Evolutionary conservation across 1,140 invertebrate genomes (phyloP), one percentile per base, ranked within the genome.

Genomic region (Melitaea cinxia): DNA sequence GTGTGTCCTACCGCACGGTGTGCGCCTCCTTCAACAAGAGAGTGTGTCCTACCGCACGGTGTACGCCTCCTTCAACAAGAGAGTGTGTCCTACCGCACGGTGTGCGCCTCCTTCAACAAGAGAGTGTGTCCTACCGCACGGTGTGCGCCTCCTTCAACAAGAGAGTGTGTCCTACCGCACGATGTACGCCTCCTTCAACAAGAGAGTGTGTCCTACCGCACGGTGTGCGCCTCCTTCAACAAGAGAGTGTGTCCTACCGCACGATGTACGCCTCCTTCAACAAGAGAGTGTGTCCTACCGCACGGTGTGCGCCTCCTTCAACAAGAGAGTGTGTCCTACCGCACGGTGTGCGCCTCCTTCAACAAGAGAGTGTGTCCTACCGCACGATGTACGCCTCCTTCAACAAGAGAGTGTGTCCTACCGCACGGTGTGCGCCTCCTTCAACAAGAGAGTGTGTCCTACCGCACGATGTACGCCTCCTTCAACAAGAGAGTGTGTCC

Each of bases 401-500:
- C n/a, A 54, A 60, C 10, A 6, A n/a, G 6, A 21, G 7, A n/a
- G 15, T n/a, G 15, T 9, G 10, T 69, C 72, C 72, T 56, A 89
- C 85, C 87, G 69, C 14, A 90, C 82, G 19, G 85, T 77, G 26
- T 89, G 87, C 42, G 84, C 80, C n/a, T n/a, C n/a, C n/a, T n/a
- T n/a, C n/a, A 54, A 60, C 10, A 6, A n/a, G 6, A 21, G 7
- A n/a, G 15, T n/a, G 15, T 9, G 10, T 69, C 72, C 72, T 56
- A 89, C 85, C 87, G 69, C 14, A 90, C 82, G 19, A 84, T 77
- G 26, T 89, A 85, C 42, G 84, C 80, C n/a, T n/a, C n/a, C n/a
- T n/a, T n/a, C n/a, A 54, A 60, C 10, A 6, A n/a, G 6, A 21
- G 7, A n/a, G 15, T n/a, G 15, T 9, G 10, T 69, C 72, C 72